Evolutionary conservation across 2,888 invertebrate genomes (phyloP).

Genomic region (Malthinus flaveolus): DNA sequence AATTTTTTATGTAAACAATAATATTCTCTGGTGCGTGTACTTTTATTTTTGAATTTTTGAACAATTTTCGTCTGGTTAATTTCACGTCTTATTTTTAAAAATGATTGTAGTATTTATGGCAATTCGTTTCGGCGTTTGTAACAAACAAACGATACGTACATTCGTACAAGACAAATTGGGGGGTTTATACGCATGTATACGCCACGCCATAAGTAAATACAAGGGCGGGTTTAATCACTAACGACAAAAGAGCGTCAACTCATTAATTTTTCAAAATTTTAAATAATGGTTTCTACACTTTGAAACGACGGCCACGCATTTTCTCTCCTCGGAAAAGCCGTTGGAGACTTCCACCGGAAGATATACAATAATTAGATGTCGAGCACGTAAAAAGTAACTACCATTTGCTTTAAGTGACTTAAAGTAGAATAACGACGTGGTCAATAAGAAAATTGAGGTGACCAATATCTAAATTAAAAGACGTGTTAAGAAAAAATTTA

Average conservation of each 20-base stretch:
- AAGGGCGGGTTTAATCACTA: slow-evolving; percentile 21
- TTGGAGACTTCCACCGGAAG: background rate
- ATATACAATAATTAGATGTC: slow-evolving; percentile 7
- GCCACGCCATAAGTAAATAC: slow-evolving; percentile 27
- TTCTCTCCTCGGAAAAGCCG: no score
- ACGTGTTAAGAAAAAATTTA: slow-evolving; percentile 5
- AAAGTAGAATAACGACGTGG: slow-evolving; percentile 7
- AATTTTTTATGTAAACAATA: no score
- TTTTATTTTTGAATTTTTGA: no score
- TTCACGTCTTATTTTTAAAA: no score
- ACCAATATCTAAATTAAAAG: background rate
- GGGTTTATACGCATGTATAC: slow-evolving; percentile 23
- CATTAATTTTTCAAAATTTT: slow-evolving; percentile 3
- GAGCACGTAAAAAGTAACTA: background rate
- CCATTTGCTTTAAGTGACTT: background rate
- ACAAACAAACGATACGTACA: no score
- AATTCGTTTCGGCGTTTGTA: background rate
- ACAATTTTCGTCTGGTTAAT: no score
- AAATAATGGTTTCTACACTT: no score
- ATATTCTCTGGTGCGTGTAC: no score
- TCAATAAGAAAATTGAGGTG: slow-evolving; percentile 1
- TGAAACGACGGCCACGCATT: no score
- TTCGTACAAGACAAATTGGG: slow-evolving; percentile 19
- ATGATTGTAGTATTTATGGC: background rate
- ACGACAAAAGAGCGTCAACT: slow-evolving; percentile 8